Evolutionary conservation across 2,113 vertebrate species (phyloP).

Genomic region (Odocoileus hemionus): DNA sequence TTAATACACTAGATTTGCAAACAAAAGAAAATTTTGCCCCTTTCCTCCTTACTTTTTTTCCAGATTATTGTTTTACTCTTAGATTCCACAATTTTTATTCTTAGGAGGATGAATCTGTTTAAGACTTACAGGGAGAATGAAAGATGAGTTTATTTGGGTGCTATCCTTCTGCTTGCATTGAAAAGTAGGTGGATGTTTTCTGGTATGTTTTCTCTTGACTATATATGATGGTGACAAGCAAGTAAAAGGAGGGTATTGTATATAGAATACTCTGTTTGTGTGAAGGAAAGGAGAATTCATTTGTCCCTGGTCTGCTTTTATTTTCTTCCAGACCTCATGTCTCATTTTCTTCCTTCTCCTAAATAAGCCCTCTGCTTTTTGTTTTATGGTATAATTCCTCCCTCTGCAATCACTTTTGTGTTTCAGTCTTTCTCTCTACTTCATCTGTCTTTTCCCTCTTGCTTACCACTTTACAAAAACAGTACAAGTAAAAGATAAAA

Average conservation of each 20-base stretch:
- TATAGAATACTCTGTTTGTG: not conserved
- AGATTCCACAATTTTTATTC: constrained; percentile 80
- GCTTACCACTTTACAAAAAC: not conserved
- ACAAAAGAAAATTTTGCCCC: constrained; percentile 78
- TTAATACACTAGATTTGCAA: constrained; percentile 85
- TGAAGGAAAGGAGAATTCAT: not conserved
- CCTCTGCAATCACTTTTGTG: not conserved
- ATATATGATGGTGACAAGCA: not conserved
- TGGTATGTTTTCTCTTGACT: constrained; percentile 33
- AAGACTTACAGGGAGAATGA: constrained; percentile 61
- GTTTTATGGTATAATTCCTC: not conserved
- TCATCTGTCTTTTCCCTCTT: not conserved
- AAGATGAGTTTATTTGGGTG: constrained; percentile 70
- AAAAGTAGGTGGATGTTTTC: constrained; percentile 52
- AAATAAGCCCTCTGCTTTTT: not conserved
- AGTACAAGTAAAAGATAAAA: constrained; percentile 27
- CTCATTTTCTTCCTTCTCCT: not conserved
- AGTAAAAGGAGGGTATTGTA: not conserved
- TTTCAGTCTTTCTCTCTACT: not conserved
- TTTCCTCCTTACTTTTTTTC: constrained; percentile 64
- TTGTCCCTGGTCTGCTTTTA: not conserved
- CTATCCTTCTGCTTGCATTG: constrained; percentile 55
- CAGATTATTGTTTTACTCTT: constrained; percentile 80
- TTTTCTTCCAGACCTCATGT: not conserved
- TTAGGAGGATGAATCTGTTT: constrained; percentile 75